Base-by-base conservation (phyloP, 2,797 vertebrate genomes). In the Chaetophractus vellerosus region DNA sequence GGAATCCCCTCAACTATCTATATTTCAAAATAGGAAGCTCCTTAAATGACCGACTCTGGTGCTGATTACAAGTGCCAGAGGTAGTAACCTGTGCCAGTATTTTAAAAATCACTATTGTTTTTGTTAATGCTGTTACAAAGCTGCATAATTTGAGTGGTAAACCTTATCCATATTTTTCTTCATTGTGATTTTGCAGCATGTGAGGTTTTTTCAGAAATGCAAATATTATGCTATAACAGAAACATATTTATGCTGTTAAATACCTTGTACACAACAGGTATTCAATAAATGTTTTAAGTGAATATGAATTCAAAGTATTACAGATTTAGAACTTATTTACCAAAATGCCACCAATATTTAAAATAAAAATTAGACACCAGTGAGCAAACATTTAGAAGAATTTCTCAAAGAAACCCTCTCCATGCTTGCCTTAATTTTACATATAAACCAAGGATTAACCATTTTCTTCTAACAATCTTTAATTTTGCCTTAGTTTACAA, bases 271-370 rank as follows among this genome's bases (percentile, higher is more conserved):
- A 31, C 55, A 93, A 61, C 8, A 94, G 48, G 28, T 36, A 10
- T n/a, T 82, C 38, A 45, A 55, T 75, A 86, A 72, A 66, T 28
- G 9, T 74, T 89, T 80, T 82, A 69, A 41, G 41, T 63, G 10
- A 88, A 16, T 41, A 87, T 31, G 45, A 45, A 45, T 45, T 81
- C 68, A 45, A 83, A 76, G 23, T 74, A 21, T 74, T 91, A 69
- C 26, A 66, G 31, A 52, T 71, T 86, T 89, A 45, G 85, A 89
- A 76, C 19, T 19, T 79, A 88, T 0, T 81, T 7, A 69, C 88
- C 69, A 55, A 91, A 90, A 89, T 72, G 38, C 21, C 55, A 85
- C 33, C 61, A 86, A n/a, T 76, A 88, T 81, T 71, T 64, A 76
- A 50, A 87, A 28, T 52, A 91, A 82, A 89, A 85, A 80, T 38